Base-by-base conservation (phyloP, 2,797 vertebrate species). In the Spizella passerina region DNA sequence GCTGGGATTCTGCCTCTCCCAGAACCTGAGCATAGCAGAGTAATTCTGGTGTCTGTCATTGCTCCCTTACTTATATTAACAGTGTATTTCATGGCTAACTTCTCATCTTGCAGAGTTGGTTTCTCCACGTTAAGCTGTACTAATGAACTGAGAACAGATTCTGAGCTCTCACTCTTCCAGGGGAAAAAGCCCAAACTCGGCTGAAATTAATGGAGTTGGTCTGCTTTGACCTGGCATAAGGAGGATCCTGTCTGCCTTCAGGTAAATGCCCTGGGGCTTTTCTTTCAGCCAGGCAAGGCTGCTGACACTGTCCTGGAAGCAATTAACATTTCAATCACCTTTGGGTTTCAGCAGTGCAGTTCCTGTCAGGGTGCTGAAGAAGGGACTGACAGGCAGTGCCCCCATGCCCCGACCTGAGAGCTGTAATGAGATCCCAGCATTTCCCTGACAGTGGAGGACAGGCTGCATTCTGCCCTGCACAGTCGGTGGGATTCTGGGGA, bases 301-400 rank as follows among this genome's bases (percentile, higher is more conserved):
- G 61, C 79, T 88, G 85, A 41, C 80, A 77, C 63, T 83, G 86
- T 93, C 44, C 73, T 86, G 44, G 63, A 88, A 95, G 64, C 72
- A 89, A 88, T 94, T 93, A 95, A 89, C 47, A 57, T 90, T 86
- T 92, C 65, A 59, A 23, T 92, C 76, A 60, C 63, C 79, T 55
- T 39, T 72, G 19, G 18, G 39, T 69, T 81, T 66, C 86, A 76
- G 69, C 53, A 69, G 5, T 41, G 75, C 79, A 22, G 66, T 38
- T 94, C 50, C 46, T 81, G 61, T 69, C 76, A 65, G 7, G 59
- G 66, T 5, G 53, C 66, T 63, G 84, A 69, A 69, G 93, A 63
- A 56, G 4, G 29, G 55, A 70, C 10, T 22, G 90, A 80, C 47
- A 87, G 70, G 69, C 78, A 29, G 3, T 75, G 84, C 66, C 52